Percentiles rank a stretch among this genome's conserved stretches.
phyloP scores from a whole-genome alignment of 2,797 vertebrate species.

The Gymnoscopelus braueri region DNA sequence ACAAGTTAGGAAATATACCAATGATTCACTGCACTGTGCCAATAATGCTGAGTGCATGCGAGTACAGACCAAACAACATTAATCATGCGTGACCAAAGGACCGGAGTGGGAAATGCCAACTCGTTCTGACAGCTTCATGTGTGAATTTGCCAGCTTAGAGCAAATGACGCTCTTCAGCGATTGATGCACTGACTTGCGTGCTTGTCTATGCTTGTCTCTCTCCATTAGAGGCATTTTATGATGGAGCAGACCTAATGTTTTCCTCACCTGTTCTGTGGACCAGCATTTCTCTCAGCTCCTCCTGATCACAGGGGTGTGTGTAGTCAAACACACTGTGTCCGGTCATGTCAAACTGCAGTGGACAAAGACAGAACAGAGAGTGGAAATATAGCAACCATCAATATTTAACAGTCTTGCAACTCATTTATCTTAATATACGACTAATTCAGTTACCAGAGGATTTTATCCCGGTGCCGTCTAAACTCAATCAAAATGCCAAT shows the following conservation, averaged over 20 bases:
- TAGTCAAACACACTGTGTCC: conserved; percentile 98
- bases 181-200: background rate
- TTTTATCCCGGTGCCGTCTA: background rate
- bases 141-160: conserved; percentile 12
- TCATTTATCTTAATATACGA: background rate
- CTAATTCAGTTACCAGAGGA: background rate
- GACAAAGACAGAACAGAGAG: conserved; percentile 50
- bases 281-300: conserved; percentile 97
- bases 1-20: conserved; percentile 10
- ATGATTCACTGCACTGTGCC: conserved; percentile 3
- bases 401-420: background rate
- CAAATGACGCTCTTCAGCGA: conserved; percentile 6
- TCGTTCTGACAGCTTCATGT: conserved; percentile 23
- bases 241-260: background rate
- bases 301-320: conserved; percentile 97
- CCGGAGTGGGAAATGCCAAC: conserved; percentile 23
- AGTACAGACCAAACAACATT: conserved; percentile 10
- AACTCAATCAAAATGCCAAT: background rate
- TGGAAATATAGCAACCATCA: background rate
- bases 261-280: conserved; percentile 91
- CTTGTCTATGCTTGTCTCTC: conserved; percentile 6
- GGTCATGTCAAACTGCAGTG: conserved; percentile 92
- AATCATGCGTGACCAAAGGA: conserved; percentile 27
- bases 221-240: background rate
- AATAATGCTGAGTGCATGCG: conserved; percentile 12